phyloP scores from a whole-genome alignment of 64 coral and sea anemone species.

The Dendronephthya gigantea region DNA sequence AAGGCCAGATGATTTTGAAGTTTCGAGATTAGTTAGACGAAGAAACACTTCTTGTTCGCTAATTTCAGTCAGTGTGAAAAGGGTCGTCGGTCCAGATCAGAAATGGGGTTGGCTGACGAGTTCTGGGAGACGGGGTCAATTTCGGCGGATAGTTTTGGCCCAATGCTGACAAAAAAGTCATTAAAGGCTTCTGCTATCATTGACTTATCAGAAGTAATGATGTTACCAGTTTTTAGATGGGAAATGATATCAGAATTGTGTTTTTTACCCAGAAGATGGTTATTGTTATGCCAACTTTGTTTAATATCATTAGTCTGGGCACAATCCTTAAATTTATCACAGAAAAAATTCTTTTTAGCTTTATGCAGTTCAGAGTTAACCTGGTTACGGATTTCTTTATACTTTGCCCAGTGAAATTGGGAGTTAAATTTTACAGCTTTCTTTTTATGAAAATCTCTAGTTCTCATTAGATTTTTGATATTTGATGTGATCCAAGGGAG shows the following conservation, averaged over 20 bases:
- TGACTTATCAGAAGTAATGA: neutral
- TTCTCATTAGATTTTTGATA: neutral
- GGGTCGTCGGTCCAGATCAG: neutral
- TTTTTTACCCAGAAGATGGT: neutral
- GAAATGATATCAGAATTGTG: neutral
- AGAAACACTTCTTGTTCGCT: constrained; percentile 4
- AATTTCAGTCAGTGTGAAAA: constrained; percentile 26
- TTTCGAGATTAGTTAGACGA: constrained; percentile 12
- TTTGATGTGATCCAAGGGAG: neutral
- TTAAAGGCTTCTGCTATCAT: constrained; percentile 1
- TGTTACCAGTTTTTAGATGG: neutral
- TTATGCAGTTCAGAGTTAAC: neutral
- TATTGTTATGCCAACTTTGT: neutral
- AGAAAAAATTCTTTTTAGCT: neutral
- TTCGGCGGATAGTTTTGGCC: constrained; percentile 10
- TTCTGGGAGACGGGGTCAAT: neutral
- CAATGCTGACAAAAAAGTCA: neutral
- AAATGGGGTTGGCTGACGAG: constrained; percentile 3
- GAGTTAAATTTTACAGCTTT: neutral
- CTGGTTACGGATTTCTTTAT: neutral
- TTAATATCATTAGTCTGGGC: neutral
- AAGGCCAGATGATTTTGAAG: constrained; percentile 18
- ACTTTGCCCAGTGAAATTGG: neutral
- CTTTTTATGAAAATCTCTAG: neutral
- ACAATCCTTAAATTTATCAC: neutral